Percentiles rank a stretch among this genome's conserved stretches.
phyloP scores from a whole-genome alignment of 2,888 invertebrate species.

The Leuctra nigra region DNA sequence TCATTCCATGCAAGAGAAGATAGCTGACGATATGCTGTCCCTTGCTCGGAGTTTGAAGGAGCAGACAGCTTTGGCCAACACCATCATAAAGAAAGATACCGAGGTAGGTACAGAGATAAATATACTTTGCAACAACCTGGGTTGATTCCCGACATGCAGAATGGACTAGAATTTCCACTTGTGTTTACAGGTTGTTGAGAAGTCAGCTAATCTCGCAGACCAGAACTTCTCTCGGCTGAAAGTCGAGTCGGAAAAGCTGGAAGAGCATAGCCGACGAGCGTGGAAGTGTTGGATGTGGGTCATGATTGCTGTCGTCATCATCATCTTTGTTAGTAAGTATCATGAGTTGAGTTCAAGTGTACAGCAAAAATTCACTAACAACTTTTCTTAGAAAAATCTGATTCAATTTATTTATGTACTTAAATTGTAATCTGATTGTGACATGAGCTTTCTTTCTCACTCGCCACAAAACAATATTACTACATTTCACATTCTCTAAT shows the following conservation, averaged over 20 bases:
- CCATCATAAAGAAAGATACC: slow-evolving; percentile 84
- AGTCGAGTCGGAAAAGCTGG: slow-evolving; percentile 72
- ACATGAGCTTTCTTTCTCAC: too few species aligned
- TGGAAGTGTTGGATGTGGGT: slow-evolving; percentile 96
- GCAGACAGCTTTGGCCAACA: slow-evolving; percentile 82
- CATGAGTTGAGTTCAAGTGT: not conserved
- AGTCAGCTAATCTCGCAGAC: slow-evolving; percentile 73
- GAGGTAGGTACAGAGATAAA: slow-evolving; percentile 47
- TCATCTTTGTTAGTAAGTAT: slow-evolving; percentile 78
- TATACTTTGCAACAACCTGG: not conserved
- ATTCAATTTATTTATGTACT: not conserved
- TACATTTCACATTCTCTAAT: too few species aligned
- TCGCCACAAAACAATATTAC: too few species aligned
- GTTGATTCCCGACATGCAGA: not conserved
- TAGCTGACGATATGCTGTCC: slow-evolving; percentile 90
- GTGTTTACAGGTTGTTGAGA: slow-evolving; percentile 54
- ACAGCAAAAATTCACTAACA: too few species aligned
- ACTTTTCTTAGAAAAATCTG: not conserved
- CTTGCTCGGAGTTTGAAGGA: slow-evolving; percentile 83
- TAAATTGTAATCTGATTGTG: not conserved
- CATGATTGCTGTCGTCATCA: slow-evolving; percentile 76
- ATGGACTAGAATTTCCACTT: not conserved
- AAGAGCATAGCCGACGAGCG: slow-evolving; percentile 76
- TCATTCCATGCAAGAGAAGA: slow-evolving; percentile 81
- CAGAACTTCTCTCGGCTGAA: slow-evolving; percentile 68